Base-by-base conservation (phyloP, 2,888 invertebrate species). In the Mystacides longicornis region DNA sequence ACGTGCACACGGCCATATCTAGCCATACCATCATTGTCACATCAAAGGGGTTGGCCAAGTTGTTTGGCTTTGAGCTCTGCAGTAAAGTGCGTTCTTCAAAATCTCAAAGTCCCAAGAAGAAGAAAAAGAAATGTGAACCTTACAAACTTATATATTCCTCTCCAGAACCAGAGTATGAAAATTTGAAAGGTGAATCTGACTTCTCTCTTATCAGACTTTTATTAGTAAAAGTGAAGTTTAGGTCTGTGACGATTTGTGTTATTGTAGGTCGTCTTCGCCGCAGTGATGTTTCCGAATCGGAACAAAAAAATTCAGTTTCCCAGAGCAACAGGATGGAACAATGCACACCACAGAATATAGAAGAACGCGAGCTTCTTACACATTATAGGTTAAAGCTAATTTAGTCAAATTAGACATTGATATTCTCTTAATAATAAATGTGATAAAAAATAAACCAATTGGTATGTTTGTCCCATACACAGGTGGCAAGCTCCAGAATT, bases 401-500 rank as follows among this genome's bases (percentile, higher is more conserved):
- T n/a, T n/a, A n/a, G n/a, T n/a, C n/a, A n/a, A n/a, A n/a, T n/a
- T n/a, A n/a, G n/a, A n/a, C n/a, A n/a, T n/a, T n/a, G n/a, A n/a
- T n/a, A n/a, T n/a, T n/a, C n/a, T n/a, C n/a, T n/a, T n/a, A n/a
- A n/a, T n/a, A n/a, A n/a, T n/a, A n/a, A n/a, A n/a, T n/a, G n/a
- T n/a, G n/a, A n/a, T n/a, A n/a, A n/a, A n/a, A n/a, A n/a, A n/a
- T n/a, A n/a, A n/a, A n/a, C n/a, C n/a, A n/a, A n/a, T n/a, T n/a
- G n/a, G n/a, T n/a, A n/a, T n/a, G n/a, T n/a, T n/a, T n/a, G n/a
- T n/a, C n/a, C n/a, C n/a, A n/a, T 51, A 23, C 75, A 68, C 62
- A 67, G 70, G 18, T 77, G 77, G 77, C 74, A 73, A 11, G 75
- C 77, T 1, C 77, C 77, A 0, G 77, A 77, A 60, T 55, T 77